Evolutionary conservation across 2,888 invertebrate species (phyloP).

Genomic region (Sympetrum striolatum): DNA sequence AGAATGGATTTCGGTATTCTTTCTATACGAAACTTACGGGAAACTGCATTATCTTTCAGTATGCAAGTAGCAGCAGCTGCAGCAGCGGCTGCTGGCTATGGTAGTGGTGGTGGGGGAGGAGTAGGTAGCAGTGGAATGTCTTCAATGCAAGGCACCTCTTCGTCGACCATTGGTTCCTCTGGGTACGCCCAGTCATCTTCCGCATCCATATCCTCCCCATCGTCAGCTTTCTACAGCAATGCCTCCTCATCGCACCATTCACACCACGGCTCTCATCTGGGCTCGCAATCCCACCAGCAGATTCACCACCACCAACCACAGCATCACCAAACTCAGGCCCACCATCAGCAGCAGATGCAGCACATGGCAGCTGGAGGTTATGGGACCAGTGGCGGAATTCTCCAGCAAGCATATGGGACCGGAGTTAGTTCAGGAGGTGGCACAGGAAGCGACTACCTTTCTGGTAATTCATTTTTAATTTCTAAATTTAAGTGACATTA

Average conservation of each 20-base stretch:
- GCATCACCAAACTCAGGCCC: neutral
- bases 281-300: neutral
- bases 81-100: slow-evolving; percentile 20
- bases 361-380: neutral
- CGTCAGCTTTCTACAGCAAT: slow-evolving; percentile 22
- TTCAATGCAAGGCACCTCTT: neutral
- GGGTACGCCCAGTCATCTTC: slow-evolving; percentile 46
- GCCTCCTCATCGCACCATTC: slow-evolving; percentile 24
- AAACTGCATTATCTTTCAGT: slow-evolving; percentile 51
- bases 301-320: neutral
- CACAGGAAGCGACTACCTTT: neutral
- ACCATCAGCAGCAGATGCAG: slow-evolving; percentile 7
- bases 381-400: neutral
- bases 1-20: slow-evolving; percentile 60
- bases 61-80: slow-evolving; percentile 47
- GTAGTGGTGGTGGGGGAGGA: slow-evolving; percentile 2
- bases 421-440: neutral
- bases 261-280: neutral
- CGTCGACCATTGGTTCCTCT: neutral
- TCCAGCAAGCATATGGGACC: neutral
- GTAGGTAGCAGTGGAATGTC: neutral
- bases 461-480: neutral
- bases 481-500: no score
- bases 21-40: slow-evolving; percentile 49
- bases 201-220: neutral